phyloP scores from a whole-genome alignment of 2,113 vertebrate genomes.

The Ancistrus triradiatus region DNA sequence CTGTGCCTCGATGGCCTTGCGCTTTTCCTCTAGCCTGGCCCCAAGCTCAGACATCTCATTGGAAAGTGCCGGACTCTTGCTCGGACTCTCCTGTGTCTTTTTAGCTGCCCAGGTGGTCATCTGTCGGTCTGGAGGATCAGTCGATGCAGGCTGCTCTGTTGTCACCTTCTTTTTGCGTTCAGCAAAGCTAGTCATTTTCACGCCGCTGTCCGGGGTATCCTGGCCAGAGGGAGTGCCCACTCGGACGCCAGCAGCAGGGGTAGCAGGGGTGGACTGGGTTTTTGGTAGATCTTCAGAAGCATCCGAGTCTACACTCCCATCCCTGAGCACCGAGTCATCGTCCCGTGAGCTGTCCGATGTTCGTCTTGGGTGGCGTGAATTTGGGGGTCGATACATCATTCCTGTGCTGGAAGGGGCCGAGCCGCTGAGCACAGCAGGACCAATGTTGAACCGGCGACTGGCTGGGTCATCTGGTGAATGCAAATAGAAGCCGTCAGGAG shows the following conservation, averaged over 20 bases:
- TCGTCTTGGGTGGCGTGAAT: constrained; percentile 57
- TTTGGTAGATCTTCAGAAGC: constrained; percentile 74
- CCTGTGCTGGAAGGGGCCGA: constrained; percentile 68
- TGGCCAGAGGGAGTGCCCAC: constrained; percentile 28
- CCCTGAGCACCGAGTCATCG: constrained; percentile 76
- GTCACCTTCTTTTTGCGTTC: constrained; percentile 82
- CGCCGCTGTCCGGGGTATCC: constrained; percentile 66
- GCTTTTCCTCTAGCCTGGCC: constrained; percentile 82
- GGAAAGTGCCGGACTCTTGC: constrained; percentile 72
- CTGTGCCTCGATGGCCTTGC: constrained; percentile 88
- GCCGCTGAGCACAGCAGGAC: constrained; percentile 53
- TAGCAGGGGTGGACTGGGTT: constrained; percentile 61
- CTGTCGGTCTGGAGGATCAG: constrained; percentile 44
- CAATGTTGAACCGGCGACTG: constrained; percentile 49
- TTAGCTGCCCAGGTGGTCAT: constrained; percentile 59
- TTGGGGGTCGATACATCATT: constrained; percentile 59
- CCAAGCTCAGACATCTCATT: constrained; percentile 84
- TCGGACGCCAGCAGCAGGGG: constrained; percentile 47
- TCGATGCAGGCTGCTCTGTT: constrained; percentile 56
- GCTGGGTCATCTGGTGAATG: constrained; percentile 76
- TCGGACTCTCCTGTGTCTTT: constrained; percentile 72
- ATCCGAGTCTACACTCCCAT: constrained; percentile 79
- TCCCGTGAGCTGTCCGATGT: constrained; percentile 70
- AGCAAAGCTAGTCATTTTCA: constrained; percentile 89
- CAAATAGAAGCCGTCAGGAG: constrained; percentile 85